Evolutionary conservation across 2,888 invertebrate species (phyloP).

Genomic region (Aricia artaxerxes): DNA sequence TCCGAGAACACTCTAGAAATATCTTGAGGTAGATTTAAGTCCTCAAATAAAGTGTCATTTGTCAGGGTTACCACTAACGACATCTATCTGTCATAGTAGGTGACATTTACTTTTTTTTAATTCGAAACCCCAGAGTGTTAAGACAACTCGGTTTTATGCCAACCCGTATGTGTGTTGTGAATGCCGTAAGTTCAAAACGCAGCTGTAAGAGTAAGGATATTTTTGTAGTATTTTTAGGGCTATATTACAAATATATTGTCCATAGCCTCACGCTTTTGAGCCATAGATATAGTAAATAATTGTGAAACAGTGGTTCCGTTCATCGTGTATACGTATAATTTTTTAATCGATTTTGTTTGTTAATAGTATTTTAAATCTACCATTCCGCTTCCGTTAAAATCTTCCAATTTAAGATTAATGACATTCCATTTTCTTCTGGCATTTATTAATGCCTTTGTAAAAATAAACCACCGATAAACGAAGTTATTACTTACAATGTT

Average conservation of each 20-base stretch:
- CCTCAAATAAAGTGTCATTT: neutral
- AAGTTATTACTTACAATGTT: neutral
- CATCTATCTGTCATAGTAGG: neutral
- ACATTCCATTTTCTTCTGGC: neutral
- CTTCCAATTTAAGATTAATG: neutral
- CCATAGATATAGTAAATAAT: conserved; percentile 1
- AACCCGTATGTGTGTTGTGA: conserved; percentile 12
- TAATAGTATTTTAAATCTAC: neutral
- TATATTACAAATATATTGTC: conserved; percentile 16
- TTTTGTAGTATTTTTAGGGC: conserved; percentile 22
- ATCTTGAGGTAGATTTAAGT: neutral
- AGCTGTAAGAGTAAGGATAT: conserved; percentile 17
- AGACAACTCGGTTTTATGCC: neutral
- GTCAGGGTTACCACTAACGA: neutral
- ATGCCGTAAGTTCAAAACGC: conserved; percentile 9
- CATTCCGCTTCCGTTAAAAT: conserved; percentile 9
- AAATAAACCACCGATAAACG: neutral
- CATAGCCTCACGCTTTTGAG: conserved; percentile 1
- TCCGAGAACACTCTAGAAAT: conserved; percentile 5
- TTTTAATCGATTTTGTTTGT: neutral
- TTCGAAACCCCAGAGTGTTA: neutral
- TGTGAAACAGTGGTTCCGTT: conserved; percentile 15
- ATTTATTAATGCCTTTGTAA: neutral
- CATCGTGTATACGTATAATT: neutral
- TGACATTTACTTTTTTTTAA: neutral